These are phyloP conservation scores for Amphiprion clarkii DNA, from an alignment of 2,797 vertebrate genomes.

Conservation along the genomic window DNA sequence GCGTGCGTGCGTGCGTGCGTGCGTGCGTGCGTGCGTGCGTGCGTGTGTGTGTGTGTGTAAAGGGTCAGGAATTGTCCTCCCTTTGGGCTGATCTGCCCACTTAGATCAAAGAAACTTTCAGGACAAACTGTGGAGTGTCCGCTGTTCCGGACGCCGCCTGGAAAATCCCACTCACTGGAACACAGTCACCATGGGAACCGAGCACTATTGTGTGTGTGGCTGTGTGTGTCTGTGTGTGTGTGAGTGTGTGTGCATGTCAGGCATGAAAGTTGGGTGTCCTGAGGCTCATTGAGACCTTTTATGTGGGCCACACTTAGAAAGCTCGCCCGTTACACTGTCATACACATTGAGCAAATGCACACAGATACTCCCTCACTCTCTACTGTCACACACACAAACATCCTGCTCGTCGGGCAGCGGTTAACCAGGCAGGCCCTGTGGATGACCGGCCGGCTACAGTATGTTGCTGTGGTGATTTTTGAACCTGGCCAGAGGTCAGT, in stretches of 20 bases:
- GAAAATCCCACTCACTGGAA: slow-evolving; percentile 78
- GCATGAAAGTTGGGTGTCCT: slow-evolving; percentile 52
- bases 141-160: slow-evolving; percentile 69
- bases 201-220: slow-evolving; percentile 49
- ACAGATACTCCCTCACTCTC: neutral
- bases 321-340: slow-evolving; percentile 37
- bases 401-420: slow-evolving; percentile 55
- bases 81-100: slow-evolving; percentile 63
- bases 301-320: slow-evolving; percentile 67
- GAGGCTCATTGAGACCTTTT: slow-evolving; percentile 72
- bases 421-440: slow-evolving; percentile 61
- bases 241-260: slow-evolving; percentile 23
- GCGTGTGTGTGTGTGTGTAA: slow-evolving; percentile 25
- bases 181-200: slow-evolving; percentile 75
- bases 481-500: slow-evolving; percentile 68
- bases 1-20: slow-evolving; percentile 13
- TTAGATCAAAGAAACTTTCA: slow-evolving; percentile 80
- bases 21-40: slow-evolving; percentile 23
- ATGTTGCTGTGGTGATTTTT: slow-evolving; percentile 59
- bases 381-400: slow-evolving; percentile 26
- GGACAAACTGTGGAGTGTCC: slow-evolving; percentile 75
- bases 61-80: slow-evolving; percentile 62
- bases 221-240: slow-evolving; percentile 49
- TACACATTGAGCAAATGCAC: slow-evolving; percentile 26
- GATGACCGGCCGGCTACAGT: slow-evolving; percentile 51